A percentile compares a stretch with the other conserved stretches of the same genome.
These are phyloP conservation scores for Rhagoletis zephyria DNA, from an alignment of 1,140 invertebrate genomes.

Conservation along the genomic window DNA sequence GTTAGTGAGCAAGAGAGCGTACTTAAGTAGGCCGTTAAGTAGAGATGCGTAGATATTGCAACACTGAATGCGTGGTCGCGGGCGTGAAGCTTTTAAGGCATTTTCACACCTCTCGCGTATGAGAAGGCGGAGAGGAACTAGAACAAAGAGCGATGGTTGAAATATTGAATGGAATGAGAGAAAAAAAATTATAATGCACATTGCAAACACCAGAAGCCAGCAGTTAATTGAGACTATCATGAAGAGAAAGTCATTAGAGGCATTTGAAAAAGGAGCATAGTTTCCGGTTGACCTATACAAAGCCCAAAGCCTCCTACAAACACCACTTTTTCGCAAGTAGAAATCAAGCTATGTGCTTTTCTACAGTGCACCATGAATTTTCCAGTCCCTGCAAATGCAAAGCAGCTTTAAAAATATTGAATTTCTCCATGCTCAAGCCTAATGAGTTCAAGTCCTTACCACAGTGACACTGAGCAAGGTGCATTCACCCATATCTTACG, in stretches of 20 bases:
- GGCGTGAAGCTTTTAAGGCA: neutral
- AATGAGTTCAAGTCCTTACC: constrained; percentile 1
- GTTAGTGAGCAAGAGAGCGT: constrained; percentile 15
- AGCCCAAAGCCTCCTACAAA: no score
- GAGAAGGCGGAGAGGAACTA: neutral
- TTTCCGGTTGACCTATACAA: no score
- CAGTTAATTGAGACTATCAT: no score
- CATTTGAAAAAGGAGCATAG: no score
- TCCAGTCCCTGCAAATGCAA: no score
- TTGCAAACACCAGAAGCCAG: no score
- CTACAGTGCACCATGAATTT: no score
- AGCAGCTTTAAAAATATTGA: neutral
- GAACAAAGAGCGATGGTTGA: neutral
- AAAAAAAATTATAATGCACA: no score
- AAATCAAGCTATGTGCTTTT: no score
- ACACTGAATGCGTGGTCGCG: neutral
- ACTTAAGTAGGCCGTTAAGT: constrained; percentile 10
- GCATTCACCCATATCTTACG: constrained; percentile 24
- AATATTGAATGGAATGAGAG: no score
- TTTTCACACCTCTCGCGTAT: constrained; percentile 2
- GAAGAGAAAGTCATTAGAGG: no score
- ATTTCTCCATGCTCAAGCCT: neutral
- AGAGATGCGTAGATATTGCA: constrained; percentile 38
- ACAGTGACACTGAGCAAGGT: neutral
- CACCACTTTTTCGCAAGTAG: no score